These are phyloP conservation scores for Nasonia vitripennis DNA, from an alignment of 1,140 invertebrate species.

Conservation along the genomic window DNA sequence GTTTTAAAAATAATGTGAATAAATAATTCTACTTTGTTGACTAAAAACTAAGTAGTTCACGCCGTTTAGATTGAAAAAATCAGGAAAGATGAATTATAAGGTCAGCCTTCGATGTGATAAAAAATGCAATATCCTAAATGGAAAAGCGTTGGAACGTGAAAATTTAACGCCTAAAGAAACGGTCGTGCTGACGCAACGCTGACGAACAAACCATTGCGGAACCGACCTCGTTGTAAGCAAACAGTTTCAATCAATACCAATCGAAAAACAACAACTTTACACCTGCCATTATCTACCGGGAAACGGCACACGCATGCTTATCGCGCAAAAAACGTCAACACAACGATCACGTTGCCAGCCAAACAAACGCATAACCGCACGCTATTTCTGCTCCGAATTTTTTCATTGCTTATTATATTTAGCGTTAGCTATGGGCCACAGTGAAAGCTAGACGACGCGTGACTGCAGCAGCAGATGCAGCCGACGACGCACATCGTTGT, in stretches of 20 bases:
- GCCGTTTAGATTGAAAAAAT: neutral
- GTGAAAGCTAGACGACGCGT: too few relatives aligned
- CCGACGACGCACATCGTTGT: neutral
- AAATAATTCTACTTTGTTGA: neutral
- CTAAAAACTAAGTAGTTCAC: neutral
- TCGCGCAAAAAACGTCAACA: neutral
- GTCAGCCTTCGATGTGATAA: neutral
- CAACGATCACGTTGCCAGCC: too few relatives aligned
- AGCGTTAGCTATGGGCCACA: too few relatives aligned
- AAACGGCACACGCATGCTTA: neutral
- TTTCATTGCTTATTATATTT: too few relatives aligned
- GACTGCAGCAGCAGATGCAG: neutral
- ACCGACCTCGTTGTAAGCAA: slow-evolving; percentile 32
- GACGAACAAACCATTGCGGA: slow-evolving; percentile 10
- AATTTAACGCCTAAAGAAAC: neutral
- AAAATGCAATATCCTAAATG: neutral
- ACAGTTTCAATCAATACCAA: slow-evolving; percentile 45
- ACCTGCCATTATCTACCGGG: neutral
- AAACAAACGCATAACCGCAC: neutral
- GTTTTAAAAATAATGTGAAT: neutral
- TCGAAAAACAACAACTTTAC: slow-evolving; percentile 27
- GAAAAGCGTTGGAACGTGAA: slow-evolving; percentile 8
- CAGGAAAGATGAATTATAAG: too few relatives aligned
- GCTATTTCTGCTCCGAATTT: too few relatives aligned
- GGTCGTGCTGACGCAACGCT: slow-evolving; percentile 23